Evolutionary conservation across 1,140 invertebrate species (phyloP).

Genomic region (Drosophila sp.): DNA sequence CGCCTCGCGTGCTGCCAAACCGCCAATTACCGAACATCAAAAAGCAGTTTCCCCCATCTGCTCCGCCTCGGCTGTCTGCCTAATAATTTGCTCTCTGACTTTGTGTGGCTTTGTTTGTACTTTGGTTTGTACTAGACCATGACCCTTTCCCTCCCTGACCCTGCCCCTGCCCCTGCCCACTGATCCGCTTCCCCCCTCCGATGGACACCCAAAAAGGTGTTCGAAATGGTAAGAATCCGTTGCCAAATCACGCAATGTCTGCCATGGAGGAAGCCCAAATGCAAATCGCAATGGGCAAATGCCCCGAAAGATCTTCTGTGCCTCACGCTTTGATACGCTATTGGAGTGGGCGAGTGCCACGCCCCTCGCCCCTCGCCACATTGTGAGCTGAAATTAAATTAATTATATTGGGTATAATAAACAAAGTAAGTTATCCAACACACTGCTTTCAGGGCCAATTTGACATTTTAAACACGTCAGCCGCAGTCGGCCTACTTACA

Average conservation of each 20-base stretch:
- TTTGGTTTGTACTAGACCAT: constrained; percentile 42
- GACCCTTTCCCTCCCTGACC: background rate
- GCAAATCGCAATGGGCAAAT: constrained; percentile 60
- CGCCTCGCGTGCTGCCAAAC: constrained; percentile 78
- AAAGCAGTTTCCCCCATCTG: constrained; percentile 72
- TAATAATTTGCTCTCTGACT: constrained; percentile 76
- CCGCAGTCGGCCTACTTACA: constrained; percentile 53
- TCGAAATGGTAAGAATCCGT: constrained; percentile 71
- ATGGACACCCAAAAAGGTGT: constrained; percentile 76
- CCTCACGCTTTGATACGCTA: constrained; percentile 69
- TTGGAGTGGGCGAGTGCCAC: constrained; percentile 42
- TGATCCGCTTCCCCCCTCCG: constrained; percentile 16
- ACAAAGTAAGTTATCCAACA: constrained; percentile 66
- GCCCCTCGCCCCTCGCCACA: constrained; percentile 52
- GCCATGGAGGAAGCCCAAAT: constrained; percentile 37
- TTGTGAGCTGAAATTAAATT: constrained; percentile 64
- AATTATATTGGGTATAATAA: constrained; percentile 72
- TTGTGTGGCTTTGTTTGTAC: constrained; percentile 75
- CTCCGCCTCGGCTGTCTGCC: constrained; percentile 53
- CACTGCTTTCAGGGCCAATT: constrained; percentile 37
- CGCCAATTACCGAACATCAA: constrained; percentile 80
- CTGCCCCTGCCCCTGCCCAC: constrained; percentile 18
- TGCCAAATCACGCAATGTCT: constrained; percentile 69
- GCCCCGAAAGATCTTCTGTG: constrained; percentile 53
- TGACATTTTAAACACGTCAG: constrained; percentile 75